phyloP scores from a whole-genome alignment of 2,888 invertebrate species.

The Ennomos erosarius region DNA sequence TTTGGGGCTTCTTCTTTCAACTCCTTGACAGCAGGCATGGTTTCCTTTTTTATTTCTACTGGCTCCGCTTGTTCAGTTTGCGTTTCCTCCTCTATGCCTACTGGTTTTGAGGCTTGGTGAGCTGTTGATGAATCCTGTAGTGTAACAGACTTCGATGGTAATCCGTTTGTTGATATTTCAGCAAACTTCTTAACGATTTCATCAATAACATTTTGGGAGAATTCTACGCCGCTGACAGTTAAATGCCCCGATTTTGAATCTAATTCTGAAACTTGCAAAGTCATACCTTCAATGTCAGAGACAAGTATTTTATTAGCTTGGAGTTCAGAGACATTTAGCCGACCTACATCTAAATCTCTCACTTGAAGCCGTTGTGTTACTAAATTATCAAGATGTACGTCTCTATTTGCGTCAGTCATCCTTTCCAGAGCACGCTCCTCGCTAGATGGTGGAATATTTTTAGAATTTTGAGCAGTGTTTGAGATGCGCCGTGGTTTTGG shows the following conservation, averaged over 20 bases:
- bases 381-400: conserved; percentile 75
- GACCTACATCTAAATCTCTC: conserved; percentile 91
- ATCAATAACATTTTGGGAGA: conserved; percentile 88
- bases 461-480: conserved; percentile 46
- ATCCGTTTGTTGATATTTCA: conserved; percentile 68
- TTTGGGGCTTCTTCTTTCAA: conserved; percentile 40
- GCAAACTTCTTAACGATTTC: conserved; percentile 86
- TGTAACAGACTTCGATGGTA: conserved; percentile 31
- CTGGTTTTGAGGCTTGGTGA: conserved; percentile 52
- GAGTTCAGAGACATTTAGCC: conserved; percentile 90
- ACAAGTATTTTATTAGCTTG: conserved; percentile 92
- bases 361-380: conserved; percentile 88
- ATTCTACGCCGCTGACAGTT: conserved; percentile 88
- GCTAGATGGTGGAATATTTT: conserved; percentile 45
- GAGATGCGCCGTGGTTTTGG: conserved; percentile 63
- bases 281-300: conserved; percentile 91
- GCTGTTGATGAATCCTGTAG: conserved; percentile 42
- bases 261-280: conserved; percentile 89
- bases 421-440: conserved; percentile 68
- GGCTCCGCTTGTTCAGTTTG: conserved; percentile 65
- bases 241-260: conserved; percentile 89
- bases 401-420: conserved; percentile 64
- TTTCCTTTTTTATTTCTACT: conserved; percentile 38
- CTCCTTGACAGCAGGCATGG: conserved; percentile 36
- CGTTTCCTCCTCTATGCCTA: conserved; percentile 74